These are phyloP conservation scores for Chaetodon trifascialis DNA, from an alignment of 2,113 vertebrate species.

Conservation along the genomic window DNA sequence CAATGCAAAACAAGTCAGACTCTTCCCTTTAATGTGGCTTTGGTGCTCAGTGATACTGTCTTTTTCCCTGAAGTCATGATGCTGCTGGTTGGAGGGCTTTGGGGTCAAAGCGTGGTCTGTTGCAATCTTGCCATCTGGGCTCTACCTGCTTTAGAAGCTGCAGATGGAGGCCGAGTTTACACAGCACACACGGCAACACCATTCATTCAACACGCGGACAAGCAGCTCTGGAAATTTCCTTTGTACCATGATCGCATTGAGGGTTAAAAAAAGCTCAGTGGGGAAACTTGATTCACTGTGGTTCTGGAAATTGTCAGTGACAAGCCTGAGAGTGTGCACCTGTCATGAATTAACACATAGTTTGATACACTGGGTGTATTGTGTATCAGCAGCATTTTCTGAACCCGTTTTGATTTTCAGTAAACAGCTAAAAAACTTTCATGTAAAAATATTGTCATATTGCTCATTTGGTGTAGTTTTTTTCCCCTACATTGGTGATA, in stretches of 20 bases:
- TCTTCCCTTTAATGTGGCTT: conserved; percentile 14
- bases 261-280: conserved; percentile 61
- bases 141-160: conserved; percentile 64
- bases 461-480: background rate
- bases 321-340: conserved; percentile 53
- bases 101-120: conserved; percentile 68
- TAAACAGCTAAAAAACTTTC: background rate
- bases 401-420: background rate
- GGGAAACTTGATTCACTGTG: conserved; percentile 66
- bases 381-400: conserved; percentile 23
- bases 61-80: background rate
- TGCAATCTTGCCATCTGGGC: conserved; percentile 75
- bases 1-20: conserved; percentile 34
- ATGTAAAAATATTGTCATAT: background rate
- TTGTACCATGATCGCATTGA: conserved; percentile 54
- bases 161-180: conserved; percentile 71
- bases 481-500: background rate
- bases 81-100: conserved; percentile 3
- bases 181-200: conserved; percentile 69
- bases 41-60: conserved; percentile 14
- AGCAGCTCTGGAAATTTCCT: conserved; percentile 78
- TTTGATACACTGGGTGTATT: conserved; percentile 20
- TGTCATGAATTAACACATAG: conserved; percentile 66
- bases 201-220: conserved; percentile 68
- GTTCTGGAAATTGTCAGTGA: conserved; percentile 74